These are phyloP conservation scores for Smutsia temminckii DNA, from an alignment of 2,797 vertebrate genomes.

Conservation along the genomic window DNA sequence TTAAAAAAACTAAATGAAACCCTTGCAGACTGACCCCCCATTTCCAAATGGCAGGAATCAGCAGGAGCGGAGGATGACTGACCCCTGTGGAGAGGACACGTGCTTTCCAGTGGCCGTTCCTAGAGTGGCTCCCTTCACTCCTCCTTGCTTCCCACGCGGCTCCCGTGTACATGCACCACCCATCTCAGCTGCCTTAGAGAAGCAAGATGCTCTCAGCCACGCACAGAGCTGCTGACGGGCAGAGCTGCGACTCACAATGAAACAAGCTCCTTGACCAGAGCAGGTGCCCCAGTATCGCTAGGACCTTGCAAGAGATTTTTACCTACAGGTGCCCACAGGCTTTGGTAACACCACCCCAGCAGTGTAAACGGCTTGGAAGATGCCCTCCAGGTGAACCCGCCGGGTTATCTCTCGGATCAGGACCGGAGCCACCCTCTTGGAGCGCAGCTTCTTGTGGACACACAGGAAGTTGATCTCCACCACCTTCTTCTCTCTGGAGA, in stretches of 20 bases:
- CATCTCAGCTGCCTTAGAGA: accelerated
- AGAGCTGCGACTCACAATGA: not conserved
- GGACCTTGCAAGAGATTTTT: not conserved
- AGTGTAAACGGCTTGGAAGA: constrained; percentile 99
- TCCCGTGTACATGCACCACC: not conserved
- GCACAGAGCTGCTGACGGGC: not conserved
- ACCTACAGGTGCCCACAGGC: constrained; percentile 99
- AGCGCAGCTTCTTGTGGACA: constrained; percentile 98
- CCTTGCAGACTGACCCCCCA: not conserved
- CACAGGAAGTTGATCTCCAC: constrained; percentile 99
- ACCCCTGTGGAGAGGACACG: not conserved
- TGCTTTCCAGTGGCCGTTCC: not conserved
- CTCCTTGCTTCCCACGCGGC: not conserved
- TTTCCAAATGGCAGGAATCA: not conserved
- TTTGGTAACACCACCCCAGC: constrained; percentile 98
- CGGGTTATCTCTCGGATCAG: constrained; percentile 98
- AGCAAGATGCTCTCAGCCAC: not conserved
- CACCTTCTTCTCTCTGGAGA: constrained; percentile 96
- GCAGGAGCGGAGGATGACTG: not conserved
- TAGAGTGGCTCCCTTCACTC: too few relatives aligned
- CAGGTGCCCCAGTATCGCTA: accelerated
- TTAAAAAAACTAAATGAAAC: not conserved
- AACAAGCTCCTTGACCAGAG: not conserved
- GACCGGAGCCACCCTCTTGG: constrained; percentile 96
- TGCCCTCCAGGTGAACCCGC: constrained; percentile 96